Conservation (phyloP, 2,888 invertebrate genomes). For the Phasia obesa region DNA sequence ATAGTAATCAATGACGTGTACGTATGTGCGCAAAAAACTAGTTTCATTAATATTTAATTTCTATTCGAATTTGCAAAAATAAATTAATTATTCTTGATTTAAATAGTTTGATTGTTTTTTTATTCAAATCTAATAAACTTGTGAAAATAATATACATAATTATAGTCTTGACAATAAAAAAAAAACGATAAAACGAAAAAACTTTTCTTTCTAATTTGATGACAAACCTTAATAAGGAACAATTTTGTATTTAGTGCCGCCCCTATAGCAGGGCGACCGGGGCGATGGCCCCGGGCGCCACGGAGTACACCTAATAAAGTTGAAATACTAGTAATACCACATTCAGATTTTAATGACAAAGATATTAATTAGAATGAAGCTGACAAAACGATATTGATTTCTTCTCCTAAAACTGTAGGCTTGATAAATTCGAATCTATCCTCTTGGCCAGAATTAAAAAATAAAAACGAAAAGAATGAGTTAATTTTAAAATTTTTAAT, state of each 20-base stretch:
- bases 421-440: too few species aligned
- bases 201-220: slow-evolving; percentile 6
- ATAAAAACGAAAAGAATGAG: too few species aligned
- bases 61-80: neutral
- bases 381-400: too few species aligned
- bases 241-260: neutral
- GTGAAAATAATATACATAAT: neutral
- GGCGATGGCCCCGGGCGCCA: too few species aligned
- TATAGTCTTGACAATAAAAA: neutral
- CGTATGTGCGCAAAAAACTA: slow-evolving; percentile 10
- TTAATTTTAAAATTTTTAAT: too few species aligned
- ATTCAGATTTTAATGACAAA: too few species aligned
- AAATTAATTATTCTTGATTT: neutral
- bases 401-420: too few species aligned
- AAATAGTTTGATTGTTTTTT: neutral
- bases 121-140: neutral
- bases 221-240: neutral
- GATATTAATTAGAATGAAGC: too few species aligned
- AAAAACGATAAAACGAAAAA: neutral
- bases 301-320: too few species aligned
- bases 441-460: too few species aligned
- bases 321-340: too few species aligned
- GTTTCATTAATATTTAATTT: slow-evolving; percentile 4
- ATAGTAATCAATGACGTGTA: slow-evolving; percentile 9
- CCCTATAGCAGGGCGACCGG: too few species aligned